Conservation (phyloP, 2,797 vertebrate species). For the Columba guinea region DNA sequence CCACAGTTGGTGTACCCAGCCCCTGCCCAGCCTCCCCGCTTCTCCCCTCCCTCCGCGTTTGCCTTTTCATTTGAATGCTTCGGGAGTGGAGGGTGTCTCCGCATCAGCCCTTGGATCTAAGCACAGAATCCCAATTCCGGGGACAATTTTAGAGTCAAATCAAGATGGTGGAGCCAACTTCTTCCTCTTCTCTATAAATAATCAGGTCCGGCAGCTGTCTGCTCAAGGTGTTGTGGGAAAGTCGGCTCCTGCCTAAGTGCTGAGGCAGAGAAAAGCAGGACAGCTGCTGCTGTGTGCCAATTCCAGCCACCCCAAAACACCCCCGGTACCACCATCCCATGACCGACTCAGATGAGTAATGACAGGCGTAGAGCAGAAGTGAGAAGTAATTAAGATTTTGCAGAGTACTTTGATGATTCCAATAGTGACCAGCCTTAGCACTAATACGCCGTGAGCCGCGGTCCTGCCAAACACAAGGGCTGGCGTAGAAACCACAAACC, state of each 20-base stretch:
- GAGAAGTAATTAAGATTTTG: constrained; percentile 26
- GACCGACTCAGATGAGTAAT: not conserved
- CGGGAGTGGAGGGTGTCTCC: not conserved
- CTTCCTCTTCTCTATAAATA: not conserved
- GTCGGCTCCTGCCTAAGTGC: constrained; percentile 14
- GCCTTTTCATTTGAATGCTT: not conserved
- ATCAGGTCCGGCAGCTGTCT: not conserved
- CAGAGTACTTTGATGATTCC: constrained; percentile 12
- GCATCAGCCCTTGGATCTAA: not conserved
- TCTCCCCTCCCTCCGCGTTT: not conserved
- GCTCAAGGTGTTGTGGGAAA: constrained; percentile 16
- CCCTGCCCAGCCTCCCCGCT: not conserved
- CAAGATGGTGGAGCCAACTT: not conserved
- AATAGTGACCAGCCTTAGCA: not conserved
- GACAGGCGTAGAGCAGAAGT: not conserved
- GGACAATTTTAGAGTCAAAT: constrained; percentile 55
- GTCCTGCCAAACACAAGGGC: not conserved
- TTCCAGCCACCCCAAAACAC: not conserved
- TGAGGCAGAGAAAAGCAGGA: constrained; percentile 18
- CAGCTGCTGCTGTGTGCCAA: not conserved
- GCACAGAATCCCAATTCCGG: not conserved
- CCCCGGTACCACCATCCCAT: not conserved
- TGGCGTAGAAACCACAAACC: not conserved
- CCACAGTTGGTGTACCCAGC: not conserved
- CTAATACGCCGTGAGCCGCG: not conserved